These are phyloP conservation scores for Acleris literana DNA, from an alignment of 2,888 invertebrate genomes.

Conservation along the genomic window DNA sequence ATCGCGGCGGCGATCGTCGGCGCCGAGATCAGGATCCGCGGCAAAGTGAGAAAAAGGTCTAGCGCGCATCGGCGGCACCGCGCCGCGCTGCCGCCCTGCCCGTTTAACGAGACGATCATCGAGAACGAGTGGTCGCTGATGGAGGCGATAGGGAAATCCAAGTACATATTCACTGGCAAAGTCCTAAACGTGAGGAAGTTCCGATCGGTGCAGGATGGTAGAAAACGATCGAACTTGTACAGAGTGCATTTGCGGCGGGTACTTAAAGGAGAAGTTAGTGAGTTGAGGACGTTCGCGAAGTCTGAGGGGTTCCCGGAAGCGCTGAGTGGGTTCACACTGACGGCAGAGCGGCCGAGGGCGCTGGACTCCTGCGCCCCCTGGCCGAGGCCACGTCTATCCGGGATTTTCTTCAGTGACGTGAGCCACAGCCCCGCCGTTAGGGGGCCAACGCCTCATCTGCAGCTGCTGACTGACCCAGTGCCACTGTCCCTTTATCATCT, in stretches of 20 bases:
- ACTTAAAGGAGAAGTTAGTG: slow-evolving; percentile 73
- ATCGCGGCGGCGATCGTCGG: slow-evolving; percentile 71
- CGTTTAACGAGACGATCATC: slow-evolving; percentile 79
- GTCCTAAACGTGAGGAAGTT: slow-evolving; percentile 75
- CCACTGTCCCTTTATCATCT: slow-evolving; percentile 80
- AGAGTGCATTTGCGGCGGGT: slow-evolving; percentile 74
- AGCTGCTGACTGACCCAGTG: slow-evolving; percentile 76
- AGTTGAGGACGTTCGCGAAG: slow-evolving; percentile 66
- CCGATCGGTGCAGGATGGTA: slow-evolving; percentile 56
- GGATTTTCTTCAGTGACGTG: slow-evolving; percentile 75
- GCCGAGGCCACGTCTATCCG: slow-evolving; percentile 75
- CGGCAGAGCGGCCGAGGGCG: slow-evolving; percentile 65
- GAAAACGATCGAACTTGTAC: slow-evolving; percentile 73
- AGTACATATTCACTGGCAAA: slow-evolving; percentile 81
- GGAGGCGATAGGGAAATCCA: slow-evolving; percentile 77
- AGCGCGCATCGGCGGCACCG: slow-evolving; percentile 69
- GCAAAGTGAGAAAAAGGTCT: slow-evolving; percentile 77
- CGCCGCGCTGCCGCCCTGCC: slow-evolving; percentile 72
- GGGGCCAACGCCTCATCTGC: slow-evolving; percentile 62
- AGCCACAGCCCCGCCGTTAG: slow-evolving; percentile 55
- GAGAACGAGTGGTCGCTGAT: slow-evolving; percentile 79
- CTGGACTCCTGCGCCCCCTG: slow-evolving; percentile 71
- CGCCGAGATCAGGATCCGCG: slow-evolving; percentile 75
- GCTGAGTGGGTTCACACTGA: slow-evolving; percentile 70
- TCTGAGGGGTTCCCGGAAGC: slow-evolving; percentile 61